Base-by-base conservation (phyloP, 2,113 vertebrate species). In the Dinomys branickii region DNA sequence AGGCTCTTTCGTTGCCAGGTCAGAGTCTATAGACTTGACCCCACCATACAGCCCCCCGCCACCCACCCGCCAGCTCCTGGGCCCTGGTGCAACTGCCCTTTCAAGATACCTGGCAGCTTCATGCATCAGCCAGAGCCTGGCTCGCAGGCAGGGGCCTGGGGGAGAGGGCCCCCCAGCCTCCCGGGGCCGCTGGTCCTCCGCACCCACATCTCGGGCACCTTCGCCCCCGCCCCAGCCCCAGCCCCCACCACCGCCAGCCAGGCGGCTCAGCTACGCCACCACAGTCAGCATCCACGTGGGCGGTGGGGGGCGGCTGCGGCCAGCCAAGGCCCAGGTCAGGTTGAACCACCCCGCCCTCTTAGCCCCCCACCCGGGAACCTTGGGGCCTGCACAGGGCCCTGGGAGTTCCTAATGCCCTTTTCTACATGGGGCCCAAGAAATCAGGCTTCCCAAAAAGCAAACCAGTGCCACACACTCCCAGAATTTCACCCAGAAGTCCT, bases 241-340 rank as follows among this genome's bases (percentile, higher is more conserved):
- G 7, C 97, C 94, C 78, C 92, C 96, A 4, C 85, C 95, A 35
- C 75, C 94, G 10, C 95, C 98, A 2, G 95, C 97, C 58, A 85
- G 96, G 41, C 98, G 98, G 96, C 98, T 99, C 90, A 99, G 99
- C 90, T 99, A 99, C 8, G 99, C 99, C 90, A 99, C 99, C 93
- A 99, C 99, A 0, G 99, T 99, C 44, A 99, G 99, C 96, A 98
- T 99, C 50, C 99, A 99, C 54, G 99, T 99, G 0, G 99, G 99
- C 0, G 99, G 99, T 1, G 99, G 99, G 9, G 99, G 99, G 0
- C 97, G 99, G 35, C 98, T 99, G 0, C 98, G 99, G 5, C 99
- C 99, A 35, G 99, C 99, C 96, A 99, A 99, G 1, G 99, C 99
- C 67, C 99, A 99, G 91, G 99, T 99, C 47, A 99, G 99, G 94